Conservation (phyloP, 2,113 vertebrate genomes). For the Chionis minor region DNA sequence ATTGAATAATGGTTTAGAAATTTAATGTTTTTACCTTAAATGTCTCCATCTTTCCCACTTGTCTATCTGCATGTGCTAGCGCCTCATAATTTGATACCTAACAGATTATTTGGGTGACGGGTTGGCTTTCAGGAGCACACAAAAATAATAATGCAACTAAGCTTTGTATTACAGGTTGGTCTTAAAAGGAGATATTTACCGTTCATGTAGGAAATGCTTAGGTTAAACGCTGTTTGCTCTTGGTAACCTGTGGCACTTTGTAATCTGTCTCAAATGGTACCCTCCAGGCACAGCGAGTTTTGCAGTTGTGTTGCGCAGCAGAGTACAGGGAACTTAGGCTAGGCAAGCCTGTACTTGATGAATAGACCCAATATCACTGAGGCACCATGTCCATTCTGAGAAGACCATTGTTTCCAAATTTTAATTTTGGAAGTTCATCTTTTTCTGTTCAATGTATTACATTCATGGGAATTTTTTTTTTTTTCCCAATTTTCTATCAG, state of each 20-base stretch:
- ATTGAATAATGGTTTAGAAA: neutral
- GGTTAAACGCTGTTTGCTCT: neutral
- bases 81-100: neutral
- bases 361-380: neutral
- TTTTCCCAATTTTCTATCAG: neutral
- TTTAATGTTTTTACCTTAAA: neutral
- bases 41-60: neutral
- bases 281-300: neutral
- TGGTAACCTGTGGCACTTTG: neutral
- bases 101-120: neutral
- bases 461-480: neutral
- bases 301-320: neutral
- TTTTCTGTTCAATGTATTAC: neutral
- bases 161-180: neutral
- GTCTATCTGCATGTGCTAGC: neutral
- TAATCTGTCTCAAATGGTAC: neutral
- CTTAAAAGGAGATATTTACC: neutral
- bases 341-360: neutral
- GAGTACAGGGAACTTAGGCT: neutral
- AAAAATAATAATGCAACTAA: neutral
- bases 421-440: neutral
- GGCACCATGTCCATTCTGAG: neutral
- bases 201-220: neutral
- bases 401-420: neutral
- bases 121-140: neutral